These are phyloP conservation scores for Orientallactaga sibirica DNA, from an alignment of 2,797 vertebrate genomes.

Conservation along the genomic window DNA sequence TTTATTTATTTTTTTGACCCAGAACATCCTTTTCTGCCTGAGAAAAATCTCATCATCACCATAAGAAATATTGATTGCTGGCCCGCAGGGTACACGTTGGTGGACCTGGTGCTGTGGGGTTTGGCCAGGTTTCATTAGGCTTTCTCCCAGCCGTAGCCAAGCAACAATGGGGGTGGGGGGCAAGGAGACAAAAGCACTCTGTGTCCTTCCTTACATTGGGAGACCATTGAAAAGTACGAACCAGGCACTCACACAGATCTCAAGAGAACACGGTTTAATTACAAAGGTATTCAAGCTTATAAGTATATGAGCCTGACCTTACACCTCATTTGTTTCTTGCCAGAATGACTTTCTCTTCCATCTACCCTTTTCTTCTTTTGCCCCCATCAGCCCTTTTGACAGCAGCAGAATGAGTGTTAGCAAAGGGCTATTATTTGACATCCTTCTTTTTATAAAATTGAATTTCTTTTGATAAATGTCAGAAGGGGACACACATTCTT, in stretches of 20 bases:
- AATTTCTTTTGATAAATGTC: constrained; percentile 85
- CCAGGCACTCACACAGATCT: background rate
- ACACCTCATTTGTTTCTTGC: constrained; percentile 12
- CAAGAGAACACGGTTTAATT: constrained; percentile 29
- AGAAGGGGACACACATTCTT: constrained; percentile 79
- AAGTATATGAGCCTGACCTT: constrained; percentile 25
- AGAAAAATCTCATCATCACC: constrained; percentile 64
- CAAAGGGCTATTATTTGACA: constrained; percentile 78
- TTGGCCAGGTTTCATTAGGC: constrained; percentile 65
- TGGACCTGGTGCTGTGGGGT: background rate
- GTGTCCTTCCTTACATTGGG: background rate
- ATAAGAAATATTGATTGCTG: constrained; percentile 69
- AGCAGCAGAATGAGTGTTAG: constrained; percentile 69
- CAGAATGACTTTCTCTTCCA: constrained; percentile 57
- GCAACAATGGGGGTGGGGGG: background rate
- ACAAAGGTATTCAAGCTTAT: constrained; percentile 20
- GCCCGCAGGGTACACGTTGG: constrained; percentile 11
- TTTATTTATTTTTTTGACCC: constrained; percentile 56
- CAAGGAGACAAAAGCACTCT: background rate
- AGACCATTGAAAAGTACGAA: constrained; percentile 21
- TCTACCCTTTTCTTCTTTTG: constrained; percentile 20
- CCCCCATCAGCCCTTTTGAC: constrained; percentile 65
- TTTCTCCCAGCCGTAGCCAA: constrained; percentile 7
- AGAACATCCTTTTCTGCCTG: constrained; percentile 68
- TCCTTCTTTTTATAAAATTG: constrained; percentile 83